Evolutionary conservation across 2,113 vertebrate species (phyloP), one percentile per base, ranked within the genome.

Genomic region (Ovibos moschatus): DNA sequence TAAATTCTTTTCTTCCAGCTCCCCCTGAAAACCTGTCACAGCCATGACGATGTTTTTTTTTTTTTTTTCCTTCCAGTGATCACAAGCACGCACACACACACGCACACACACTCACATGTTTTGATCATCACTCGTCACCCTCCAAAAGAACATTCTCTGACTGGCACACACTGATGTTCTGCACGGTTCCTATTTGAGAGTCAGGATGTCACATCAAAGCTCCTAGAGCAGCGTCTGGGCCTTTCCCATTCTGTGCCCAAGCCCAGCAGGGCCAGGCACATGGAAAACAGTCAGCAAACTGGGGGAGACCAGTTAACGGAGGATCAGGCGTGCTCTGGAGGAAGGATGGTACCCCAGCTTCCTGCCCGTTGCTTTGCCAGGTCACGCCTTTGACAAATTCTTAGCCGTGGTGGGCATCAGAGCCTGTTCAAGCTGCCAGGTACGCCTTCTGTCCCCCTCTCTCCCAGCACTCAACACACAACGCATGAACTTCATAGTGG

Each of bases 111-210:
- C 17, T 23, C 76, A 33, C 17, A 7, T 5, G 47, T 10, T 50
- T 30, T 3, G 40, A 47, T n/a, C 45, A 2, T 7, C 50, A 14
- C 28, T n/a, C 21, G 2, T 47, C 81, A 30, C n/a, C n/a, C 57
- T 33, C 82, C 4, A 9, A 33, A 86, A 12, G 45, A 45, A 45
- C 15, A 12, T 23, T 7, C 23, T 25, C 15, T 1, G 30, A 33
- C 53, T 43, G 5, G 45, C 2, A 25, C 2, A n/a, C 0, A 0
- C 47, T 6, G 13, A 4, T 12, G 28, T 10, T 53, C 7, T 0
- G 9, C 16, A 0, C 1, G 0, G 47, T 6, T 62, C 33, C 19
- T 5, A 2, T 12, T 3, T 53, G 36, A 53, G 74, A 64, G 55
- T 64, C 40, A 16, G 33, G 43, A 79, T 25, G 47, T n/a, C 58